Evolutionary conservation across 2,888 invertebrate species (phyloP), one percentile per base, ranked within the genome.

Genomic region (Erebia aethiops): DNA sequence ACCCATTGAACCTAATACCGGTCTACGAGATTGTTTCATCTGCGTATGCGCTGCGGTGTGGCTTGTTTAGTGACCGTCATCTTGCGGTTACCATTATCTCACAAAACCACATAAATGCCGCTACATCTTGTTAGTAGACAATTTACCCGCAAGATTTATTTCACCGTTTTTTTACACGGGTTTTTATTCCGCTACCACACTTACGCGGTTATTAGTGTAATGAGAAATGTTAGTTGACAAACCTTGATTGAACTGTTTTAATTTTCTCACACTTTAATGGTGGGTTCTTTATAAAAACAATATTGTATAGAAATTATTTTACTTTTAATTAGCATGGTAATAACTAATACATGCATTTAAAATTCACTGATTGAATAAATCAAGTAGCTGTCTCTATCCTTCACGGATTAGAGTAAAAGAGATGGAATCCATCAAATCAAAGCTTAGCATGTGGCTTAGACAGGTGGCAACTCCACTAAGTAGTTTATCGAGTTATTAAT

Each of bases 71-170:
- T 79, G 73, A 78, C 85, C 81, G 83, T 83, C 86, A 81, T 86
- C 80, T 88, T 86, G 86, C 79, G 90, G 90, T 90, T 78, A 77
- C 78, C 80, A 87, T 87, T 86, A 87, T 80, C 77, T 80, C 75
- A 75, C 76, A 69, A 74, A 74, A 84, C 84, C 85, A 79, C 84
- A 83, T 77, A 79, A 82, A 80, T 75, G 77, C 77, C 75, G 74
- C 75, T 72, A 77, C 75, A 74, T 84, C 90, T 90, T 84, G 91
- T 91, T 89, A 89, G 83, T 74, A 79, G 87, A 88, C 88, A 89
- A 89, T 86, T 86, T 86, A 80, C 74, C 77, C 73, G 46, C 72
- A 74, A 76, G 77, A 77, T 80, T 80, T 84, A 82, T 82, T 85
- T 80, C 70, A 78, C 72, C 76, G 78, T 77, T 75, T 74, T 26